Percentiles rank a stretch among this genome's conserved stretches.
These are phyloP conservation scores for Lycodopsis pacificus DNA, from an alignment of 2,797 vertebrate genomes.

Conservation along the genomic window DNA sequence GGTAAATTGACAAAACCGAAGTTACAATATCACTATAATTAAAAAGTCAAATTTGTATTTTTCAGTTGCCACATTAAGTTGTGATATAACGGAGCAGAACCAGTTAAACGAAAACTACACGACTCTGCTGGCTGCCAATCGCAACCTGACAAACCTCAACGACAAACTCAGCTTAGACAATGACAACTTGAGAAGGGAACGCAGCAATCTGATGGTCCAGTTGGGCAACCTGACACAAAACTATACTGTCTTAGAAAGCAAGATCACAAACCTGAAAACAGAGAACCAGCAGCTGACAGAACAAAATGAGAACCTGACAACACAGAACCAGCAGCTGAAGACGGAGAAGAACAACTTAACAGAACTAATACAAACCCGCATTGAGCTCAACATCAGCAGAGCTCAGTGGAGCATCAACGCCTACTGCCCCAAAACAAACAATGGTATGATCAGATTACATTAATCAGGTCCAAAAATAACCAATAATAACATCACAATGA, in stretches of 20 bases:
- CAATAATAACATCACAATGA: neutral
- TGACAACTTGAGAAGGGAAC: neutral
- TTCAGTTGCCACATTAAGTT: conserved; percentile 13
- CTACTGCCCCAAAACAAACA: conserved; percentile 42
- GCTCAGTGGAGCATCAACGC: conserved; percentile 42
- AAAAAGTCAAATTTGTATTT: neutral
- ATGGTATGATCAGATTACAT: neutral
- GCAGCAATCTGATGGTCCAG: fast-evolving
- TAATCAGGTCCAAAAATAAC: neutral
- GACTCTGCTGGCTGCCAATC: neutral
- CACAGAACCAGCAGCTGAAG: neutral
- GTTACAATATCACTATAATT: neutral
- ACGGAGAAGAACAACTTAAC: conserved; percentile 16
- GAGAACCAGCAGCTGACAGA: neutral
- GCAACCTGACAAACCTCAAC: conserved; percentile 6
- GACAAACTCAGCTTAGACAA: neutral
- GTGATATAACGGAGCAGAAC: neutral
- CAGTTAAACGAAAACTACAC: neutral
- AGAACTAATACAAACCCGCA: neutral
- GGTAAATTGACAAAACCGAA: neutral
- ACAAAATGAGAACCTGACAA: no score
- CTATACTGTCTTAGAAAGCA: conserved; percentile 7
- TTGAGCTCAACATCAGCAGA: conserved; percentile 19
- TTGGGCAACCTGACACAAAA: conserved; percentile 25
- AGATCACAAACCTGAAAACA: neutral